Evolutionary conservation across 2,888 invertebrate genomes (phyloP).

Genomic region (Malthinus flaveolus): DNA sequence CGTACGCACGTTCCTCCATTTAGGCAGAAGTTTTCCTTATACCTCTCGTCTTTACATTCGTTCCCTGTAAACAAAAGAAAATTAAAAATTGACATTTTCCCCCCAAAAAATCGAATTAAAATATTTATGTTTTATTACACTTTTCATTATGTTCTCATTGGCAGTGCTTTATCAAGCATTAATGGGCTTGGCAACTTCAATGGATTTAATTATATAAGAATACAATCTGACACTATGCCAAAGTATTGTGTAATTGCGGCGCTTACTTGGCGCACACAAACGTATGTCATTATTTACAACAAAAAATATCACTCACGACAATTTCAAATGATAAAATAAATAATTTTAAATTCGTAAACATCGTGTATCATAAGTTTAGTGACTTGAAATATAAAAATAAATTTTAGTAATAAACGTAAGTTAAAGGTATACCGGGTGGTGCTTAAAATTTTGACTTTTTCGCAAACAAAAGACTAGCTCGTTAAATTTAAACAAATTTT

Average conservation of each 20-base stretch:
- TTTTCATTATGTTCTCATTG: constrained; percentile 25
- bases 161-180: constrained; percentile 28
- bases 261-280: constrained; percentile 18
- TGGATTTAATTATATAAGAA: constrained; percentile 31
- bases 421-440: no score
- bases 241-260: constrained; percentile 36
- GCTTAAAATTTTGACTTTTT: no score
- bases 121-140: background rate
- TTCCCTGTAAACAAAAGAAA: constrained; percentile 22
- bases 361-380: no score
- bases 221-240: constrained; percentile 35
- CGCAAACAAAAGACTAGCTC: no score
- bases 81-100: background rate
- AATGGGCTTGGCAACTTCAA: constrained; percentile 31
- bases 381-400: no score
- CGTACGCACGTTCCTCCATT: constrained; percentile 85
- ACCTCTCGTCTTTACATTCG: constrained; percentile 52
- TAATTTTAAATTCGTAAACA: no score
- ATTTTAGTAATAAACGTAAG: no score
- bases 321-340: no score
- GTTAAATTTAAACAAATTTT: no score
- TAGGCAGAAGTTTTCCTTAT: constrained; percentile 73
- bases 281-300: constrained; percentile 15
- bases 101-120: background rate
- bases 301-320: background rate